Evolutionary conservation across 2,888 invertebrate genomes (phyloP), one percentile per base, ranked within the genome.

Genomic region (Onthophagus sagittarius): DNA sequence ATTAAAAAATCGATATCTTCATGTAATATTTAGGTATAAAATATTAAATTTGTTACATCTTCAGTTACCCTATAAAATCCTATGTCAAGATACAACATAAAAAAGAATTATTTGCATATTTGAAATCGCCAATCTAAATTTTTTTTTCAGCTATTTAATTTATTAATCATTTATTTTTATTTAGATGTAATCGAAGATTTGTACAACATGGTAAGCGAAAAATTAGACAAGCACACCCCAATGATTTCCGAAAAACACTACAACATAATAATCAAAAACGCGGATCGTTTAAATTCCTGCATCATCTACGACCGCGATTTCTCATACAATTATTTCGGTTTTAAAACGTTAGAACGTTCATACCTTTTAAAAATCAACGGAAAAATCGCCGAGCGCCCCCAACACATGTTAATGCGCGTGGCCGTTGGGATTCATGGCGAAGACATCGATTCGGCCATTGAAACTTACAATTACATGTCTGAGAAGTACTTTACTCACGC

Each of bases 371-470:
- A 95, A 86, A 94, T 98, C 71, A 89, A 96, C 83, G 93, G 93
- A 0, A 96, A 96, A 89, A 94, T 98, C 71, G 97, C 91, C 0
- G 99, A 99, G 85, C 90, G 99, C 32, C 99, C 99, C 0, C 99
- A 99, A 82, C 98, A 99, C 81, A 96, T 99, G 98, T 86, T 99
- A 74, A 99, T 99, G 99, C 88, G 99, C 80, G 98, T 98, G 0
- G 87, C 99, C 2, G 93, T 99, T 75, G 99, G 98, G 11, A 97
- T 99, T 80, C 99, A 99, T 83, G 94, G 94, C 0, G 93, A 96
- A 78, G 95, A 99, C 82, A 94, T 99, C 75, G 95, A 96, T 76
- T 89, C 92, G 11, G 98, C 93, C 11, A 95, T 99, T 77, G 94
- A 97, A 87, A 98, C 99, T 0, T 99, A 99, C 85, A 97, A 99